phyloP scores from a whole-genome alignment of 2,888 invertebrate species.

The Meteorus cinctellus region DNA sequence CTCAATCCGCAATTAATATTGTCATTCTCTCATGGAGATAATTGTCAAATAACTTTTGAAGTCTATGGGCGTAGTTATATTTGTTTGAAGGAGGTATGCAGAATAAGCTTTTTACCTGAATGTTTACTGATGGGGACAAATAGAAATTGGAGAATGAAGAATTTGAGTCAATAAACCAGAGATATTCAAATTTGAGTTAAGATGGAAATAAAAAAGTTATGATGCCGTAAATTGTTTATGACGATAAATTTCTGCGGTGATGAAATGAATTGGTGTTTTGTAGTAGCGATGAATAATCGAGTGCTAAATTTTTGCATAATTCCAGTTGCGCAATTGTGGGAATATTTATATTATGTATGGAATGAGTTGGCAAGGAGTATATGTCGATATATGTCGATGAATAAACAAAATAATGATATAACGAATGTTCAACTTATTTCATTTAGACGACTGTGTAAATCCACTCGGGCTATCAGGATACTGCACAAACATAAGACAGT shows the following conservation, averaged over 20 bases:
- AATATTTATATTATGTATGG: background rate
- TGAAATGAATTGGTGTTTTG: background rate
- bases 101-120: too few relatives aligned
- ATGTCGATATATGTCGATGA: too few relatives aligned
- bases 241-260: background rate
- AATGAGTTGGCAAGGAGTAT: background rate
- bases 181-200: too few relatives aligned
- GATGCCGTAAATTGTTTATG: too few relatives aligned
- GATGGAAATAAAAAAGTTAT: too few relatives aligned
- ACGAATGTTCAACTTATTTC: conserved; percentile 6
- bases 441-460: conserved; percentile 72
- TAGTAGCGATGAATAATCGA: background rate
- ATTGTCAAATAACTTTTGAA: background rate
- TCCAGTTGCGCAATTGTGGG: background rate
- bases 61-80: too few relatives aligned
- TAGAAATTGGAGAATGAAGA: too few relatives aligned
- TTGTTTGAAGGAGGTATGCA: too few relatives aligned
- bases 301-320: background rate
- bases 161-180: too few relatives aligned
- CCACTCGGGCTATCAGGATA: conserved; percentile 74
- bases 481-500: conserved; percentile 76
- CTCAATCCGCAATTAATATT: background rate
- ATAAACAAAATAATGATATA: background rate
- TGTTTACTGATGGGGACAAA: too few relatives aligned
- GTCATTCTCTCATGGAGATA: background rate